A percentile compares a stretch with the other conserved stretches of the same genome.
Evolutionary conservation across 64 coral and sea anemone species (phyloP).

Genomic region (Astreopora myriophthalma): DNA sequence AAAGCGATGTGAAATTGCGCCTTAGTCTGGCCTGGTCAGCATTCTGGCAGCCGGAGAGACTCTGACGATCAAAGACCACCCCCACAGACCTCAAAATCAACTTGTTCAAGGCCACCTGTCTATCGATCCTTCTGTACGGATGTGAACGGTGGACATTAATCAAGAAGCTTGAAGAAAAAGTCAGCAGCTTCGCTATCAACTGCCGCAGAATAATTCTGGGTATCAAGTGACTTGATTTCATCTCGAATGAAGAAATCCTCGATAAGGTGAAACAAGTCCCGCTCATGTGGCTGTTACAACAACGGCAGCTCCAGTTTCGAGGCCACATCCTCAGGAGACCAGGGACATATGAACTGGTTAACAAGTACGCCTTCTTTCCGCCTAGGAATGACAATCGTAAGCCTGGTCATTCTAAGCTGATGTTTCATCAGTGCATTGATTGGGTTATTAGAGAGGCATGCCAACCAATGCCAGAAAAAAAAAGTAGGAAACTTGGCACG

Average conservation of each 20-base stretch:
- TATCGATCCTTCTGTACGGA: not conserved
- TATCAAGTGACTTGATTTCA: no score
- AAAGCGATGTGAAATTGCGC: not conserved
- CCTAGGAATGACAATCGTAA: not conserved
- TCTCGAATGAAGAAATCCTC: not conserved
- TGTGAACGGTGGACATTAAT: not conserved
- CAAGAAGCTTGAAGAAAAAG: not conserved
- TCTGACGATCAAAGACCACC: not conserved
- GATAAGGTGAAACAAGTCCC: not conserved
- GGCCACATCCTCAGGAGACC: conserved; percentile 18
- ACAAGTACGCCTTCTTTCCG: not conserved
- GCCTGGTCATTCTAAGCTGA: not conserved
- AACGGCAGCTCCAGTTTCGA: not conserved
- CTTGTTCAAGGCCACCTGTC: not conserved
- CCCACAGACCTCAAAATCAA: not conserved
- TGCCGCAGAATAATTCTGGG: not conserved
- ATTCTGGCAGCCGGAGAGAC: not conserved
- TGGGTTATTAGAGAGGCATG: not conserved
- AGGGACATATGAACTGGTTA: not conserved
- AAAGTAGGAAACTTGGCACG: not conserved
- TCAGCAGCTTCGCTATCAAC: not conserved
- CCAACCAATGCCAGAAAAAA: not conserved
- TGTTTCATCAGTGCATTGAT: conserved; percentile 2
- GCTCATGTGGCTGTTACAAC: not conserved
- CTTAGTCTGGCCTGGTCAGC: not conserved